phyloP scores from a whole-genome alignment of 2,888 invertebrate genomes.

The Polyommatus icarus region DNA sequence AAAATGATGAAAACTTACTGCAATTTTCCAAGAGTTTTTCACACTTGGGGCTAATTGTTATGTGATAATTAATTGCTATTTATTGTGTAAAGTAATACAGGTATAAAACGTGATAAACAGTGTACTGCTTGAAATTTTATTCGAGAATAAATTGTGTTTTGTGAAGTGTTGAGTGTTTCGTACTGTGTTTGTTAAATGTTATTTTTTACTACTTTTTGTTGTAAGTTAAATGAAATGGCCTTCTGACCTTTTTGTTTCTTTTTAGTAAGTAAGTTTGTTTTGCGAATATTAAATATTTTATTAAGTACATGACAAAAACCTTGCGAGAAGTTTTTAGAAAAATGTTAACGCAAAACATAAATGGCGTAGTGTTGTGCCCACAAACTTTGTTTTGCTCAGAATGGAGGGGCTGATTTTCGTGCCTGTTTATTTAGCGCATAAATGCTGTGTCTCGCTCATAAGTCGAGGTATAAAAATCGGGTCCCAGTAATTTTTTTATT shows the following conservation, averaged over 20 bases:
- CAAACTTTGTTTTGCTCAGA: no score
- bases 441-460: no score
- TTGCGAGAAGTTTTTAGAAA: background rate
- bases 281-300: background rate
- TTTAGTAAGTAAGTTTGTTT: background rate
- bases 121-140: background rate
- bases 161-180: background rate
- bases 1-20: background rate
- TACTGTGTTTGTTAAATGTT: background rate
- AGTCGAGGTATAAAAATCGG: no score
- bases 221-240: background rate
- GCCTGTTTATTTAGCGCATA: no score
- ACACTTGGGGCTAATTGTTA: background rate
- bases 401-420: no score
- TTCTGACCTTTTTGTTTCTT: background rate
- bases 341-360: no score
- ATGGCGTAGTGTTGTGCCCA: no score
- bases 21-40: background rate
- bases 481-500: no score
- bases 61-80: background rate
- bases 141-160: background rate
- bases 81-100: background rate
- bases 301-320: background rate
- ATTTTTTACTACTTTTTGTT: background rate
- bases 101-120: background rate